Base-by-base conservation (phyloP, 2,888 invertebrate genomes). In the Mythimna vitellina region DNA sequence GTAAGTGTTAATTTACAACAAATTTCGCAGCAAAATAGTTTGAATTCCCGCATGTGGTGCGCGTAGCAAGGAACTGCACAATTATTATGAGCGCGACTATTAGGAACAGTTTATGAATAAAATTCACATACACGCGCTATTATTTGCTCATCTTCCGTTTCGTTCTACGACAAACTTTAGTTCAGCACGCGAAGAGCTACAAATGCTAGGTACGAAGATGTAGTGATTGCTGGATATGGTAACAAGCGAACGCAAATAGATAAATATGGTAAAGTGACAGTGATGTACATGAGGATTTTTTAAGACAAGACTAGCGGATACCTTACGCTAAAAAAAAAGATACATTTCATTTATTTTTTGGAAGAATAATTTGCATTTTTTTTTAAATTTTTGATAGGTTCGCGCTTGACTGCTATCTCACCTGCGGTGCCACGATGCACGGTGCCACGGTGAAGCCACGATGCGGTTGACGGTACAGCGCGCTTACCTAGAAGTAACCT, bases 111-210 rank as follows among this genome's bases (percentile, higher is more conserved):
- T 81, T 86, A 85, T 87, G 86, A 86, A 84, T 83, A 86, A 84
- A 86, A 89, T 87, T 83, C 86, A 73, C 84, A 86, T 83, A 79
- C 81, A 81, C 84, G 65, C 73, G 73, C 81, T 14, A 89, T 91
- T 90, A 90, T 91, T 88, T 86, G 80, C 87, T 85, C 89, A 87
- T 91, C 88, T 84, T 88, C 84, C 81, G 84, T 88, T 88, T 88
- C 87, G 73, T 84, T 87, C 87, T 86, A 87, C 82, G 83, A 82
- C 76, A 86, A 86, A 90, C 88, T 90, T 90, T 83, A 76, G 81
- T 85, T 86, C 81, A 80, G 83, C 82, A 84, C 82, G 83, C 83
- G 86, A 89, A 89, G 87, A 88, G 89, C 87, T 91, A 88, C 88
- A 88, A 88, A 91, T 84, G 86, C 80, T 82, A 64, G 20, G 42